A percentile compares a stretch with the other conserved stretches of the same genome.
Evolutionary conservation across 2,797 vertebrate species (phyloP).

Genomic region (Rallus crepitans): DNA sequence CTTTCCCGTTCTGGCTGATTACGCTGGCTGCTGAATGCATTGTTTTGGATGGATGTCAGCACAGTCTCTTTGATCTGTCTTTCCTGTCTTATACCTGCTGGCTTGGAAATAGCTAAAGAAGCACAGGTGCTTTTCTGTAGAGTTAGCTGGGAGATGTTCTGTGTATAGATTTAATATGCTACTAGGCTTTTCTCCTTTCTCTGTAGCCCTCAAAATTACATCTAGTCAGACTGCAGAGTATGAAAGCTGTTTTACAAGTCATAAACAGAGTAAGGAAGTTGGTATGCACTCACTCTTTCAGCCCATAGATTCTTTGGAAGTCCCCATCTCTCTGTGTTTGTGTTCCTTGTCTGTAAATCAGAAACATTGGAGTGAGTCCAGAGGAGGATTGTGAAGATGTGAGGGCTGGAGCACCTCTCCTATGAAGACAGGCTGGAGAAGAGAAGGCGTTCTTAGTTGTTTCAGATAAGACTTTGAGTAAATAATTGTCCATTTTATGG

Average conservation of each 20-base stretch:
- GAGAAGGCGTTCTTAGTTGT: not conserved
- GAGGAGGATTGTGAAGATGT: too few species aligned
- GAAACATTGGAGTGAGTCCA: not conserved
- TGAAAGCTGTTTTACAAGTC: not conserved
- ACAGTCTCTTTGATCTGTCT: slow-evolving; percentile 33
- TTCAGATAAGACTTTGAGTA: not conserved
- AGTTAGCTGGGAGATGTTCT: not conserved
- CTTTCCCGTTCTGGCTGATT: slow-evolving; percentile 31
- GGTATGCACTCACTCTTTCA: not conserved
- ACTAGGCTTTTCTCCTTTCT: not conserved
- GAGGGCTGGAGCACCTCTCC: too few species aligned
- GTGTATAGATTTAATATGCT: not conserved
- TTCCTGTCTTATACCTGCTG: slow-evolving; percentile 40
- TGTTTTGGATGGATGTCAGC: slow-evolving; percentile 39
- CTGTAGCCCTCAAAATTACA: not conserved
- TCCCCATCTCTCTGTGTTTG: not conserved
- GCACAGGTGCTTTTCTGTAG: slow-evolving; percentile 3
- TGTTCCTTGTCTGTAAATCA: slow-evolving; percentile 12
- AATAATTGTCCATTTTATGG: not conserved
- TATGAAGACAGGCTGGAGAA: too few species aligned
- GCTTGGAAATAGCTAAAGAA: not conserved
- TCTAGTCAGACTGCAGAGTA: not conserved
- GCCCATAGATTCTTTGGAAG: not conserved
- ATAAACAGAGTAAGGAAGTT: not conserved
- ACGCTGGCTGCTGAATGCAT: slow-evolving; percentile 12